Evolutionary conservation across 2,797 vertebrate genomes (phyloP).

Genomic region (Gobio occitaniae): DNA sequence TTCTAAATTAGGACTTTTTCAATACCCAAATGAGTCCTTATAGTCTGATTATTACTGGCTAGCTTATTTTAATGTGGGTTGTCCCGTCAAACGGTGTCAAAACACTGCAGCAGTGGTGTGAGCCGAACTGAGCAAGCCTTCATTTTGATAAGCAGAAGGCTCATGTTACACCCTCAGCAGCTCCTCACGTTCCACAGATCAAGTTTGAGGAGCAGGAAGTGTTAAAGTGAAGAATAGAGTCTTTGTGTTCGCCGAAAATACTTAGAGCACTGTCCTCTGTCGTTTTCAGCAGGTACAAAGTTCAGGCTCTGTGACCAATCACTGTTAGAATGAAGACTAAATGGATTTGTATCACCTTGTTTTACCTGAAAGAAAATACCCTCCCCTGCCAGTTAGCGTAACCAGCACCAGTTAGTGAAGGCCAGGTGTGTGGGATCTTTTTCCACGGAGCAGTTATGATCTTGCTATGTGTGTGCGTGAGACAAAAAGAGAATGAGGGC

Average conservation of each 20-base stretch:
- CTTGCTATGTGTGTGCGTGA: constrained; percentile 9
- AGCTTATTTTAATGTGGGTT: background rate
- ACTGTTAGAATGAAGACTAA: background rate
- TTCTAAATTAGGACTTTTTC: constrained; percentile 31
- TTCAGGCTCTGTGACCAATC: constrained; percentile 48
- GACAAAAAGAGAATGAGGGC: background rate
- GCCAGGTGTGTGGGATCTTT: constrained; percentile 50
- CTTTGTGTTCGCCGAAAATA: constrained; percentile 25
- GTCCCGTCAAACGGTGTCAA: background rate
- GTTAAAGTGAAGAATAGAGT: constrained; percentile 28
- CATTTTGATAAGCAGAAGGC: constrained; percentile 24
- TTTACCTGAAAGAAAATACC: constrained; percentile 53
- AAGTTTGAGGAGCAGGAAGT: constrained; percentile 41
- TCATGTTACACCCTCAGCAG: constrained; percentile 17
- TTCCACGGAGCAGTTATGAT: background rate
- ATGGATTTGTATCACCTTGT: constrained; percentile 30
- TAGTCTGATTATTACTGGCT: background rate
- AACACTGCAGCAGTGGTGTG: background rate
- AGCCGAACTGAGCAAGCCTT: background rate
- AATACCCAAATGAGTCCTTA: constrained; percentile 1
- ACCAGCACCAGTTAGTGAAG: constrained; percentile 35
- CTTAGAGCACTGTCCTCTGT: constrained; percentile 28
- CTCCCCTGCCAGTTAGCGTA: constrained; percentile 7
- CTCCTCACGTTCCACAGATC: constrained; percentile 13
- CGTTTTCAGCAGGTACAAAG: constrained; percentile 52